phyloP scores from a whole-genome alignment of 2,113 vertebrate species.

The Corynorhinus townsendii region DNA sequence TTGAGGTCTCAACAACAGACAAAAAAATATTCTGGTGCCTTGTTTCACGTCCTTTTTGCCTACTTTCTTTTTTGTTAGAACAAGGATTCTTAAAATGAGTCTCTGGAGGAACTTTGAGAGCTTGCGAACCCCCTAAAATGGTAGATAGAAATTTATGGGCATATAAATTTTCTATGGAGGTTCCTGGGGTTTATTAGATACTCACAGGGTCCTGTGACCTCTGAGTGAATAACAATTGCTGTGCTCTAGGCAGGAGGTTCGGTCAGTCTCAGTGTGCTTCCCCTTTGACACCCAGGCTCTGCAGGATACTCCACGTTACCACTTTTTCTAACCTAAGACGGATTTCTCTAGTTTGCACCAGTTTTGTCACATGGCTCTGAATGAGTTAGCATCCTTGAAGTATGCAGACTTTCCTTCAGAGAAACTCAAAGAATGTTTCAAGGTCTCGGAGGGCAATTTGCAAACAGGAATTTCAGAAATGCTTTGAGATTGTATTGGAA shows the following conservation, averaged over 20 bases:
- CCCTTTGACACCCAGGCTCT: background rate
- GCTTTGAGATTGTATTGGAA: conserved; percentile 8
- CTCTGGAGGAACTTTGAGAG: background rate
- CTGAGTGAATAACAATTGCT: background rate
- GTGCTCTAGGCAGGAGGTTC: background rate
- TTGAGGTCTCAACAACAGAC: background rate
- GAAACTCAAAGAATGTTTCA: conserved; percentile 4
- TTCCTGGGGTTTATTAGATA: background rate
- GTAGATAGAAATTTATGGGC: background rate
- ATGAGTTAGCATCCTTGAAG: conserved; percentile 17
- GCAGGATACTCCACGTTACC: background rate
- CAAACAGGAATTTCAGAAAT: conserved; percentile 36
- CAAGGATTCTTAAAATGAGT: background rate
- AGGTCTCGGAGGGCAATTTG: conserved; percentile 20
- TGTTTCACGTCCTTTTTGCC: background rate
- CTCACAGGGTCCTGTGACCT: background rate
- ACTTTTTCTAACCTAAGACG: background rate
- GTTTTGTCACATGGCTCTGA: background rate
- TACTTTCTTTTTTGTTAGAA: background rate
- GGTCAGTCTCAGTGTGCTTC: background rate
- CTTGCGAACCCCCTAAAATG: background rate
- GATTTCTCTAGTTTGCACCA: background rate
- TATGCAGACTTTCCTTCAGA: conserved; percentile 34
- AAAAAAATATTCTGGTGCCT: background rate
- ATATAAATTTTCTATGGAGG: background rate